Evolutionary conservation across 2,888 invertebrate species (phyloP).

Genomic region (Eudasyphora cyanicolor): DNA sequence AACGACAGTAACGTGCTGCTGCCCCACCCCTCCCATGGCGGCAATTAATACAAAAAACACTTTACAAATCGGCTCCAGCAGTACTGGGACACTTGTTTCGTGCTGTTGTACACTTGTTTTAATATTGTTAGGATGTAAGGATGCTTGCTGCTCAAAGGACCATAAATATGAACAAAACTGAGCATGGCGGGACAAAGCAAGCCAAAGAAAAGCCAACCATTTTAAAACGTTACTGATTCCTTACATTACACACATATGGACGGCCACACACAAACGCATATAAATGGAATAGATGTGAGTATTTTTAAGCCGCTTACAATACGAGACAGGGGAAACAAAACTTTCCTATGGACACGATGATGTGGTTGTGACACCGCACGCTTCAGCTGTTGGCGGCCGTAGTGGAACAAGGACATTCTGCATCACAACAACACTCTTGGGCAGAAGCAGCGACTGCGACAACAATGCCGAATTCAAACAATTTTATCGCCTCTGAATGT

Average conservation of each 20-base stretch:
- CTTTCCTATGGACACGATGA: conserved; percentile 24
- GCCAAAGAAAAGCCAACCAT: conserved; percentile 22
- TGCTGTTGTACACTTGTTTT: background rate
- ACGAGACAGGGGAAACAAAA: conserved; percentile 20
- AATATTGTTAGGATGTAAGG: background rate
- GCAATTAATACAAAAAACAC: conserved; percentile 52
- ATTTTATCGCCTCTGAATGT: conserved; percentile 21
- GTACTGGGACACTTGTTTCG: conserved; percentile 24
- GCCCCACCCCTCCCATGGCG: conserved; percentile 22
- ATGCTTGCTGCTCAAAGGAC: conserved; percentile 38
- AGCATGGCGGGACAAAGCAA: background rate
- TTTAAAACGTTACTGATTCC: conserved; percentile 51
- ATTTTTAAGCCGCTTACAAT: conserved; percentile 50
- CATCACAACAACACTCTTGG: conserved; percentile 30
- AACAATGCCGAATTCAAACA: conserved; percentile 46
- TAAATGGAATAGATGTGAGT: conserved; percentile 17
- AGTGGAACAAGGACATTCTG: conserved; percentile 21
- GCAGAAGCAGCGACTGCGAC: too few relatives aligned
- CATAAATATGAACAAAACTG: conserved; percentile 49
- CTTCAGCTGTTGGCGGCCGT: background rate
- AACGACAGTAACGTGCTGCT: background rate
- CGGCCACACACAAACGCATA: background rate
- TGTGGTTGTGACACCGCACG: conserved; percentile 39
- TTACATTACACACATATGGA: background rate
- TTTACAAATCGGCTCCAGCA: conserved; percentile 51